These are phyloP conservation scores for human (Homo sapiens) DNA, from an alignment of 2,113 vertebrate species.

Conservation along the genomic window GRCh38 chr4:105636501-105637000, in stretches of 20 bases:
- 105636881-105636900: not conserved
- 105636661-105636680: not conserved
- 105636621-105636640: constrained; percentile 35
- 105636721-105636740: not conserved
- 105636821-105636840: not conserved
- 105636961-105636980: not conserved
- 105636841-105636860: not conserved
- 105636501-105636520: constrained; percentile 20
- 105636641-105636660: constrained; percentile 32
- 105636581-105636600: constrained; percentile 37
- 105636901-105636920: not conserved
- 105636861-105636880: constrained; percentile 12
- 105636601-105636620: not conserved
- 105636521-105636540: not conserved
- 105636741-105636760: not conserved
- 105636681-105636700: not conserved
- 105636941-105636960: not conserved
- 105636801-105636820: not conserved
- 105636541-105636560: constrained; percentile 35
- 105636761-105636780: not conserved
- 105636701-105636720: not conserved
- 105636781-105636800: not conserved
- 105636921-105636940: not conserved
- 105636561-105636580: not conserved
- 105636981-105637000: not conserved